These are phyloP conservation scores for Nudaria mundana DNA, from an alignment of 2,888 invertebrate genomes.

Conservation along the genomic window DNA sequence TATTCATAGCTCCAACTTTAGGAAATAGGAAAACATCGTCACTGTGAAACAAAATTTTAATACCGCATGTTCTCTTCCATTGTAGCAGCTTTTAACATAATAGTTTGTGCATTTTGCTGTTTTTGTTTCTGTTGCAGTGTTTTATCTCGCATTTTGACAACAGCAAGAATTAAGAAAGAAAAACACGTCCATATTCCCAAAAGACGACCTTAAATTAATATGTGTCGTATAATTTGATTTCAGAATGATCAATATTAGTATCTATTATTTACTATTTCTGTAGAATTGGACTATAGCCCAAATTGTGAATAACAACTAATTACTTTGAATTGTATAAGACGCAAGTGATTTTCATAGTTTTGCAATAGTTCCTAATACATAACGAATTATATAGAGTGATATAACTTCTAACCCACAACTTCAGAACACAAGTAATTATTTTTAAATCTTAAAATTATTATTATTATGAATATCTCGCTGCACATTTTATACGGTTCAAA, in stretches of 20 bases:
- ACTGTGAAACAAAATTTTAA: constrained; percentile 9
- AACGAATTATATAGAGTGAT: no score
- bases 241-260: constrained; percentile 9
- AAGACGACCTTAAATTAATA: no score
- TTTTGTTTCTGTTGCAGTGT: constrained; percentile 76
- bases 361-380: constrained; percentile 11
- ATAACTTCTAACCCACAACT: constrained; percentile 48
- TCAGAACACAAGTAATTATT: constrained; percentile 67
- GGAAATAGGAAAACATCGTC: constrained; percentile 32
- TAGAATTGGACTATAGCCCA: no score
- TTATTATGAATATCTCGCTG: constrained; percentile 28
- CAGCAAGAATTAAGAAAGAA: no score
- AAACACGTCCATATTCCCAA: no score
- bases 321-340: no score
- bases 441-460: constrained; percentile 31
- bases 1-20: no score
- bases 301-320: no score
- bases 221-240: constrained; percentile 18
- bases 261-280: constrained; percentile 8
- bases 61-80: constrained; percentile 47
- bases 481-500: constrained; percentile 34
- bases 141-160: no score
- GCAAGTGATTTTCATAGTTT: no score
- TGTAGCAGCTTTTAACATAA: constrained; percentile 55
- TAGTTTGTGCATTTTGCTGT: constrained; percentile 74